Conservation (phyloP, 1,140 invertebrate species). For the Dendrolimus kikuchii region DNA sequence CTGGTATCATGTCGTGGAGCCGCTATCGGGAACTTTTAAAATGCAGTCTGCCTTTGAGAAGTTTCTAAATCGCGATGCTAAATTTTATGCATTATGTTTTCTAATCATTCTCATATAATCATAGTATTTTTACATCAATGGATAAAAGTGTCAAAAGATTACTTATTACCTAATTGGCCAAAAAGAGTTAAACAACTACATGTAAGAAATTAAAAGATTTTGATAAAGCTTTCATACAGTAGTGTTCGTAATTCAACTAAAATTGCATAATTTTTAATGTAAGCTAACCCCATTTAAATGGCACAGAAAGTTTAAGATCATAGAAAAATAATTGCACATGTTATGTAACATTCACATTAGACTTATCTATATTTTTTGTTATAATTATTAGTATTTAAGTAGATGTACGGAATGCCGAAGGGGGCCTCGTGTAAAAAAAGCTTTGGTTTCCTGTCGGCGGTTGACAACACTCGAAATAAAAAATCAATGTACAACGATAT, state of each 20-base stretch:
- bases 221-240: constrained; percentile 35
- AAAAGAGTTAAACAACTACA: background rate
- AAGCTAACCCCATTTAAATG: constrained; percentile 24
- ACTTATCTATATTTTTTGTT: constrained; percentile 69
- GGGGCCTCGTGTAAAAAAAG: constrained; percentile 21
- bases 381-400: constrained; percentile 51
- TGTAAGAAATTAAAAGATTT: constrained; percentile 14
- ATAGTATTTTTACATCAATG: constrained; percentile 14
- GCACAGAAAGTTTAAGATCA: constrained; percentile 44
- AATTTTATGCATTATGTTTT: too few relatives aligned
- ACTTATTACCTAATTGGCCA: too few relatives aligned
- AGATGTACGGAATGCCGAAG: constrained; percentile 28
- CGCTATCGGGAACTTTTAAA: too few relatives aligned
- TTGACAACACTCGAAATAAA: constrained; percentile 10
- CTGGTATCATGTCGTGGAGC: too few relatives aligned
- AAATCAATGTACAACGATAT: constrained; percentile 15
- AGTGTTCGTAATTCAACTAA: constrained; percentile 14
- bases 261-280: constrained; percentile 10
- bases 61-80: too few relatives aligned
- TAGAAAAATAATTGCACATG: constrained; percentile 60
- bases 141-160: constrained; percentile 12
- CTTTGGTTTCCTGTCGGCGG: constrained; percentile 14
- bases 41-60: too few relatives aligned
- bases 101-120: constrained; percentile 6
- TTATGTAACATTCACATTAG: constrained; percentile 62